Base-by-base conservation (phyloP, 2,888 invertebrate genomes). In the Plemyria rubiginata region DNA sequence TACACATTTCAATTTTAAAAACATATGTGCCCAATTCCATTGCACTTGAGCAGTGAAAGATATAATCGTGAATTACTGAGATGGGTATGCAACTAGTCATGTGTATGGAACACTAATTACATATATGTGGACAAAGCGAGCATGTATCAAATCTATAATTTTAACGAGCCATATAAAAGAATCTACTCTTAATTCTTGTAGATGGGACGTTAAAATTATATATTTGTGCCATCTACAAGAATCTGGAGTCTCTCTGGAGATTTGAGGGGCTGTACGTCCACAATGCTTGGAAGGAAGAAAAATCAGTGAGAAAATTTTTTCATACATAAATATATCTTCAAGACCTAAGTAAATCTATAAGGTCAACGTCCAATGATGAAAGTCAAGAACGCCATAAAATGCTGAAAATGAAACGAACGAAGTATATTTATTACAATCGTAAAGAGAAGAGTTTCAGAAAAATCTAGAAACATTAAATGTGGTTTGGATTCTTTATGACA, bases 401-500 rank as follows among this genome's bases (percentile, higher is more conserved):
- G 57, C 61, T 61, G 59, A 64, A 61, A 71, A 62, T 64, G 50
- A 70, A 62, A 66, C 50, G 41, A 57, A 54, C 45, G 58, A 66
- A 61, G 57, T 52, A 55, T 58, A 5, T 6, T 32, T 8, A 8
- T 32, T 8, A 54, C 40, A 61, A 55, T 71, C 70, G 65, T 74
- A 71, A 72, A 76, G 66, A 67, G 64, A 54, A 43, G 61, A 67
- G 62, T 62, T 72, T 67, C 71, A 71, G 70, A 78, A 76, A 78
- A 80, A 79, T 77, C 76, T 69, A 67, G 71, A 54, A 60, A 59
- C 60, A 43, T 15, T 13, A 43, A 16, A 45, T 45, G 9, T 16
- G 11, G 36, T 4, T 45, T 4, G 45, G 16, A 45, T 45, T 45
- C 45, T 45, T 45, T 45, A 45, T 16, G 45, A 13, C 43, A 71